Evolutionary conservation across 2,888 invertebrate species (phyloP).

Genomic region (Bibio marci): DNA sequence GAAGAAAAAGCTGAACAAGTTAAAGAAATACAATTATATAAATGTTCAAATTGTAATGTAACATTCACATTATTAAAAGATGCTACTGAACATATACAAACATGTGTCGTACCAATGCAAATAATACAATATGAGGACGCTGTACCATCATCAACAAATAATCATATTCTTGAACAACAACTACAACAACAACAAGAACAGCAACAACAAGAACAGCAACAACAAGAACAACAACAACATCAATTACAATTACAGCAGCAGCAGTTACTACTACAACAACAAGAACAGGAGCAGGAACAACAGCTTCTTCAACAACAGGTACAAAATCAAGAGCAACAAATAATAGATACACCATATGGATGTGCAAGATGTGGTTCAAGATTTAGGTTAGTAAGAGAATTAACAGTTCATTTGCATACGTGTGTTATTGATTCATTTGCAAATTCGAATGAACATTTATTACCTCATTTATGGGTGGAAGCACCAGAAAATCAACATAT

Average conservation of each 20-base stretch:
- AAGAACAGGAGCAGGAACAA: background rate
- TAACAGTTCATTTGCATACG: slow-evolving; percentile 1
- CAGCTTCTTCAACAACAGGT: background rate
- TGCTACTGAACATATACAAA: slow-evolving; percentile 1
- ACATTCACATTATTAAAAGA: background rate
- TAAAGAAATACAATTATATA: slow-evolving; percentile 1
- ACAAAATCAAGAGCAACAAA: background rate
- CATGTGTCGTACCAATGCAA: background rate
- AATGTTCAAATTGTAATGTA: slow-evolving; percentile 3
- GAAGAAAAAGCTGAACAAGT: background rate
- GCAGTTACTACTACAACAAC: too few species aligned
- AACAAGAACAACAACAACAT: too few species aligned
- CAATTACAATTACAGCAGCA: too few species aligned
- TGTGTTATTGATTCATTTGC: slow-evolving; percentile 1
- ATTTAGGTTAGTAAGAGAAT: slow-evolving; percentile 1
- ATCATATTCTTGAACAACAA: too few species aligned
- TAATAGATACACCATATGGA: slow-evolving; percentile 1
- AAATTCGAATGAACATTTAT: background rate
- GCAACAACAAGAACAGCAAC: too few species aligned
- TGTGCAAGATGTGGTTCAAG: slow-evolving; percentile 4
- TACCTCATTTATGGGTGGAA: slow-evolving; percentile 1
- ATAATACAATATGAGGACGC: background rate
- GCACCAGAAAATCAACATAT: slow-evolving; percentile 5
- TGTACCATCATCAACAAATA: background rate
- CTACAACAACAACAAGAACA: too few species aligned